phyloP scores from a whole-genome alignment of 2,113 vertebrate genomes.

The Rostratula benghalensis region DNA sequence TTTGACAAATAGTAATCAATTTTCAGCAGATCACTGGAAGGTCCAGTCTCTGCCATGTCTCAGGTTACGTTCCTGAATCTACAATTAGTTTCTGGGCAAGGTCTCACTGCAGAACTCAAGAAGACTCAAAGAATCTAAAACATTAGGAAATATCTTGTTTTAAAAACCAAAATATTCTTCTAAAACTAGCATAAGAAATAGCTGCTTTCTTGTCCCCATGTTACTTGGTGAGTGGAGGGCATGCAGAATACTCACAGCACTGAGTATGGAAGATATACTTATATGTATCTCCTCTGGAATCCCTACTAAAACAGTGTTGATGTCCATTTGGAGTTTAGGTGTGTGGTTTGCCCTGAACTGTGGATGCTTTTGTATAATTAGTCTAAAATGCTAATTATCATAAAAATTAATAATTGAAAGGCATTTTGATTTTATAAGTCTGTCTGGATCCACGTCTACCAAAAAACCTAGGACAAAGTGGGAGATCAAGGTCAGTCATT shows the following conservation, averaged over 20 bases:
- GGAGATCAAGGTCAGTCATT: background rate
- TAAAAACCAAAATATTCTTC: background rate
- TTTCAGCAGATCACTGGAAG: background rate
- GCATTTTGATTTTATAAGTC: background rate
- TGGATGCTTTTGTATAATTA: background rate
- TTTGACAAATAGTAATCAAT: background rate
- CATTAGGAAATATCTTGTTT: background rate
- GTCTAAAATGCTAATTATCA: background rate
- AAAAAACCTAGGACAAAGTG: background rate
- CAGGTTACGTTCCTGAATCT: background rate
- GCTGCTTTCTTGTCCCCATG: background rate
- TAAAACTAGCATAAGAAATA: background rate
- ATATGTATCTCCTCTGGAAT: background rate
- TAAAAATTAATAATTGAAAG: background rate
- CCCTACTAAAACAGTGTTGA: background rate
- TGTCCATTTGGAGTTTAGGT: background rate
- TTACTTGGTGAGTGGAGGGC: background rate
- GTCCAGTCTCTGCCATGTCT: background rate
- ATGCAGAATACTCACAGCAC: background rate
- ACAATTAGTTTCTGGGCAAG: background rate
- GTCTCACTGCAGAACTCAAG: background rate
- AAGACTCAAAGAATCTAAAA: background rate
- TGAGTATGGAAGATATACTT: background rate
- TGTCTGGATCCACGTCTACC: background rate
- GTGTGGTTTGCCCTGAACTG: background rate